phyloP scores from a whole-genome alignment of 2,888 invertebrate species.

The Blomia tropicalis region DNA sequence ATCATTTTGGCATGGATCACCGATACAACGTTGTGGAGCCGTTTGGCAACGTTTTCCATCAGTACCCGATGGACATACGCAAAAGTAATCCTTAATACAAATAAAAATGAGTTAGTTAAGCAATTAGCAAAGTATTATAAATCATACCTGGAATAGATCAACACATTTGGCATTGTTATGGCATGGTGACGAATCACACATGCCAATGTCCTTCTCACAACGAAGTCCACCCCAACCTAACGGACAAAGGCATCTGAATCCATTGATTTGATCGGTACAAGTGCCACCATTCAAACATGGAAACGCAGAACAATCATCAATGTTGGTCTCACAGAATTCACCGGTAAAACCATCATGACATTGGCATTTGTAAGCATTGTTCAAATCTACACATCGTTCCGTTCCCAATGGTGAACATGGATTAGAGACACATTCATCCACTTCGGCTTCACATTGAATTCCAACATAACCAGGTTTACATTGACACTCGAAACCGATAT shows the following conservation, averaged over 20 bases:
- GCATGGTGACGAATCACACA: slow-evolving; percentile 65
- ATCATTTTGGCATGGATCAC: slow-evolving; percentile 85
- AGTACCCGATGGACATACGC: slow-evolving; percentile 74
- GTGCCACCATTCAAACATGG: slow-evolving; percentile 72
- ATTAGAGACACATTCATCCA: slow-evolving; percentile 76
- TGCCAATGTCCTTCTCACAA: slow-evolving; percentile 72
- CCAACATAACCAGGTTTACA: slow-evolving; percentile 59
- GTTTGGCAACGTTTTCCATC: slow-evolving; percentile 94
- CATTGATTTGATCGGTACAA: not conserved
- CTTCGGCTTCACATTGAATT: slow-evolving; percentile 78
- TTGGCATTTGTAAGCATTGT: slow-evolving; percentile 48
- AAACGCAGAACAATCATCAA: slow-evolving; percentile 48
- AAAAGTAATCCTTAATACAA: slow-evolving; percentile 18
- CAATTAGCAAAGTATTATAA: slow-evolving; percentile 51
- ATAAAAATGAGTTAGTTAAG: not conserved
- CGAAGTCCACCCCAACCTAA: slow-evolving; percentile 71
- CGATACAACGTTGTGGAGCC: slow-evolving; percentile 82
- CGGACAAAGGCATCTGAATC: slow-evolving; percentile 53
- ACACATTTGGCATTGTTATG: slow-evolving; percentile 82
- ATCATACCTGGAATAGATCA: slow-evolving; percentile 73
- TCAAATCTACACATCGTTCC: slow-evolving; percentile 65
- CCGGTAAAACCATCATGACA: slow-evolving; percentile 79
- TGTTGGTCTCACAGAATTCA: slow-evolving; percentile 52
- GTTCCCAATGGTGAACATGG: slow-evolving; percentile 80
- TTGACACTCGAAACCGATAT: slow-evolving; percentile 77